Conservation (phyloP, 2,113 vertebrate genomes). For the Rhipidura dahli region DNA sequence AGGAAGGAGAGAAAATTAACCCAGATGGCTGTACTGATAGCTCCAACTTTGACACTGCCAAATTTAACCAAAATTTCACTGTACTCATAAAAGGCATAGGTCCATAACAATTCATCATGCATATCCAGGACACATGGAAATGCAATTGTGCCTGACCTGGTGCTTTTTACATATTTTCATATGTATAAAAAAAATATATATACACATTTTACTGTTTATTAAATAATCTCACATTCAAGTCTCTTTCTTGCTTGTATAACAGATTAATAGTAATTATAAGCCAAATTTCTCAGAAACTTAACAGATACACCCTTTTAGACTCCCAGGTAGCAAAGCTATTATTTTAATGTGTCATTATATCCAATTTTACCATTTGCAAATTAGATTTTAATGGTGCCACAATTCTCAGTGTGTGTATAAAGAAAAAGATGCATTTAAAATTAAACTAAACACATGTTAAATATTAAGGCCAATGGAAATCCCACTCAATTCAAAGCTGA, state of each 20-base stretch:
- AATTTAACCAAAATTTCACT: slow-evolving; percentile 13
- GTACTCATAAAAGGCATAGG: neutral
- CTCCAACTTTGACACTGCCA: neutral
- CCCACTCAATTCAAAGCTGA: neutral
- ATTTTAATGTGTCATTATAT: slow-evolving; percentile 4
- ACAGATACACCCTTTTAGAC: neutral
- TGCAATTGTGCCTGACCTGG: neutral
- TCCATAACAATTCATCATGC: neutral
- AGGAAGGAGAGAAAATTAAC: slow-evolving; percentile 26
- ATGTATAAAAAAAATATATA: neutral
- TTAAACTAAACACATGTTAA: slow-evolving; percentile 36
- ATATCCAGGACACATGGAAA: neutral
- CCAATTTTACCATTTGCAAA: slow-evolving; percentile 53
- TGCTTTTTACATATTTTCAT: neutral
- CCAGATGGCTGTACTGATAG: neutral
- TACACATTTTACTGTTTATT: neutral
- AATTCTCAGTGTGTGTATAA: slow-evolving; percentile 29
- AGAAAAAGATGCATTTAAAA: slow-evolving; percentile 58
- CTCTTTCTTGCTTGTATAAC: neutral
- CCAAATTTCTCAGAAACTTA: neutral
- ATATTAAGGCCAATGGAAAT: slow-evolving; percentile 6
- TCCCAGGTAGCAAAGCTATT: slow-evolving; percentile 2
- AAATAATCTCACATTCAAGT: neutral
- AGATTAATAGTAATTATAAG: neutral
- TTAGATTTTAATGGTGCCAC: slow-evolving; percentile 36